A percentile compares a stretch with the other conserved stretches of the same genome.
These are phyloP conservation scores for Menura novaehollandiae DNA, from an alignment of 2,113 vertebrate genomes.

Conservation along the genomic window DNA sequence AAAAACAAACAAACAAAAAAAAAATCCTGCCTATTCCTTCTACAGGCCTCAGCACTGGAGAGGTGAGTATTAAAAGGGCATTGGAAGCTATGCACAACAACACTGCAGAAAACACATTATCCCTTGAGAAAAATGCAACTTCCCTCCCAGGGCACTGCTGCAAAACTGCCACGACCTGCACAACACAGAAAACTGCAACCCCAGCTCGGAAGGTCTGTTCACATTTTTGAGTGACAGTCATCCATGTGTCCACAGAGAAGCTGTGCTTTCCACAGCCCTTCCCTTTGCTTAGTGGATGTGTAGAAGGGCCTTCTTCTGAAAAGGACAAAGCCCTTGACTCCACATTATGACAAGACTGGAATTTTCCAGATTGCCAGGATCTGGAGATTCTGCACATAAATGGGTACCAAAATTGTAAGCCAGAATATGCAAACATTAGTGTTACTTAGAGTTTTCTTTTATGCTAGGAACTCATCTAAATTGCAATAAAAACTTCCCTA, in stretches of 20 bases:
- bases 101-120: not conserved
- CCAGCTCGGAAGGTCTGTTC: not conserved
- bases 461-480: not conserved
- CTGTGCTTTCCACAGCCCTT: accelerated
- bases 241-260: not conserved
- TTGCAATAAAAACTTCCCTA: not conserved
- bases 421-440: not conserved
- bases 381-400: not conserved
- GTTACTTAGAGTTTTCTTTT: not conserved
- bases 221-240: not conserved
- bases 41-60: not conserved
- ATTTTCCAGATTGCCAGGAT: not conserved
- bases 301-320: not conserved
- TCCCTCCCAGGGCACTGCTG: not conserved
- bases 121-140: accelerated
- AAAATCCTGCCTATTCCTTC: not conserved
- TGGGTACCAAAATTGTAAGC: not conserved
- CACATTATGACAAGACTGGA: not conserved
- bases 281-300: not conserved
- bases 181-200: not conserved
- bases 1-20: not conserved
- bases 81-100: not conserved
- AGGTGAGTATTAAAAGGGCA: not conserved
- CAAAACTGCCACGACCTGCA: not conserved
- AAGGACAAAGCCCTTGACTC: not conserved